These are phyloP conservation scores for Rhabdornis inornatus DNA, from an alignment of 2,113 vertebrate genomes.

Conservation along the genomic window DNA sequence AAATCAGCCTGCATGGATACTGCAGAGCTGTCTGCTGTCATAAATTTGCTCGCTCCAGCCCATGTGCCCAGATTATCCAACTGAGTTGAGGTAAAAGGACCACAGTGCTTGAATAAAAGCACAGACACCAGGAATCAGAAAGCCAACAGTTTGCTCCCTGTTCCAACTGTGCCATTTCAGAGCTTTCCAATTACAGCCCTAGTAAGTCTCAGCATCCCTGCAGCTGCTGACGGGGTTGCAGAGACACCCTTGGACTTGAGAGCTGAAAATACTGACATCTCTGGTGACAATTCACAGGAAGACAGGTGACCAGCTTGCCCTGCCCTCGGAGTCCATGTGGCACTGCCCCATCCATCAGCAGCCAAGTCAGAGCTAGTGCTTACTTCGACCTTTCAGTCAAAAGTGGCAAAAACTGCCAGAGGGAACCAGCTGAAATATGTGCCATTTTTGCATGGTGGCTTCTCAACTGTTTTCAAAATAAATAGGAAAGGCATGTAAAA, in stretches of 20 bases:
- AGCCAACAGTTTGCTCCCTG: neutral
- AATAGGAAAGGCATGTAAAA: neutral
- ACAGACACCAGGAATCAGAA: neutral
- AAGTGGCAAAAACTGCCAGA: neutral
- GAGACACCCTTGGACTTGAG: neutral
- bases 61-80: neutral
- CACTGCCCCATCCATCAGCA: neutral
- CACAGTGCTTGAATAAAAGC: neutral
- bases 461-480: neutral
- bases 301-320: neutral
- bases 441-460: neutral
- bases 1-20: neutral
- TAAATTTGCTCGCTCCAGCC: neutral
- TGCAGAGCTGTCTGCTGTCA: neutral
- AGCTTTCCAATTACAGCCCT: neutral
- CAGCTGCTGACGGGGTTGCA: neutral
- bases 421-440: neutral
- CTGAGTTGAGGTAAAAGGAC: neutral
- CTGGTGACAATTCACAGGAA: neutral
- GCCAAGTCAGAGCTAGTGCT: neutral
- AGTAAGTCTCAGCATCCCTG: rapidly evolving
- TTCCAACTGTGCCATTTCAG: neutral
- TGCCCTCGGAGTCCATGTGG: neutral
- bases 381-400: neutral
- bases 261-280: neutral